phyloP scores from a whole-genome alignment of 2,888 invertebrate species.

The Nomada hirtipes region DNA sequence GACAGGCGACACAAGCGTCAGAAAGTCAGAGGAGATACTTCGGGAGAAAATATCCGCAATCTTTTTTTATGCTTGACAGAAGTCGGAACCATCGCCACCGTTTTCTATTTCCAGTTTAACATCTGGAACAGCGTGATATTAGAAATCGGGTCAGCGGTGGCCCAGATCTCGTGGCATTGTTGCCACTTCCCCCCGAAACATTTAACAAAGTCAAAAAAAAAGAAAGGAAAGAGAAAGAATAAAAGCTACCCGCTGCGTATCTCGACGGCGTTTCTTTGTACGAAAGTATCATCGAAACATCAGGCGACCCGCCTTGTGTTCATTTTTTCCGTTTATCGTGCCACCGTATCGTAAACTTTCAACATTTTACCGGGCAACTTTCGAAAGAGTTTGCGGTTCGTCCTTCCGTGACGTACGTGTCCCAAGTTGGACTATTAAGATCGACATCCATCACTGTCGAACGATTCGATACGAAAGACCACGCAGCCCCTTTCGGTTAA shows the following conservation, averaged over 20 bases:
- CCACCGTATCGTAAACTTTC: conserved; percentile 27
- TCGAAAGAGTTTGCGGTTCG: conserved; percentile 26
- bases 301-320: conserved; percentile 6
- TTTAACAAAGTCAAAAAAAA: conserved; percentile 36
- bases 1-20: neutral
- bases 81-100: conserved; percentile 1
- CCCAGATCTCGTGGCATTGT: conserved; percentile 54
- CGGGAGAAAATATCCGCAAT: neutral
- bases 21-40: neutral
- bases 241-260: conserved; percentile 10
- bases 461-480: conserved; percentile 51
- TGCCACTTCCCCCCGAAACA: conserved; percentile 33
- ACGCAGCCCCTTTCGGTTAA: conserved; percentile 37
- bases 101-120: conserved; percentile 39
- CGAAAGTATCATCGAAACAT: conserved; percentile 43
- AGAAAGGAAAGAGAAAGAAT: neutral
- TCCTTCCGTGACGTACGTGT: conserved; percentile 26
- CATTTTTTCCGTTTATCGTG: conserved; percentile 27
- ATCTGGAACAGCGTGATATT: conserved; percentile 49
- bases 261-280: conserved; percentile 14
- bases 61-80: conserved; percentile 11
- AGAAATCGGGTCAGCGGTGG: conserved; percentile 53
- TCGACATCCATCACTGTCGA: conserved; percentile 78
- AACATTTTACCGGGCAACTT: conserved; percentile 38
- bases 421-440: conserved; percentile 74